Conservation (phyloP, 2,113 vertebrate genomes). For the Casuarius casuarius region DNA sequence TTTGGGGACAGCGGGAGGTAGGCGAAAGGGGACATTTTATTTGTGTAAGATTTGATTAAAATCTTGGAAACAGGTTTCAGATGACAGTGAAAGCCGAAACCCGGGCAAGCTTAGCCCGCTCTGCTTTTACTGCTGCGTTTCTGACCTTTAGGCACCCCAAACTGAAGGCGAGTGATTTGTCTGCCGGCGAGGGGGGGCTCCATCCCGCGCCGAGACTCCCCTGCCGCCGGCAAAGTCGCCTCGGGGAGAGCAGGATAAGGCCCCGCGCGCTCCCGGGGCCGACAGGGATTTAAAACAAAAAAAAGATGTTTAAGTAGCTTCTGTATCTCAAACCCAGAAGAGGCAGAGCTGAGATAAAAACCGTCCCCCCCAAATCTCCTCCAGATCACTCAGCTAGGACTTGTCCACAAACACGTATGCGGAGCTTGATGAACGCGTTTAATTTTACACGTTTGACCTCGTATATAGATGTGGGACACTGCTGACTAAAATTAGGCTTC, state of each 20-base stretch:
- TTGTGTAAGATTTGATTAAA: conserved; percentile 24
- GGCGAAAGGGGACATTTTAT: neutral
- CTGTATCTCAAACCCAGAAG: neutral
- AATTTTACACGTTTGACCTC: neutral
- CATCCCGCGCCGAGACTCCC: neutral
- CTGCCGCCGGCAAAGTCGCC: neutral
- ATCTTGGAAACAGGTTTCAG: conserved; percentile 35
- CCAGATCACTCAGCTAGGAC: neutral
- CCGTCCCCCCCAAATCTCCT: fast-evolving
- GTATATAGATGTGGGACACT: neutral
- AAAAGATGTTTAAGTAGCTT: neutral
- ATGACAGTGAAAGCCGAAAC: conserved; percentile 42
- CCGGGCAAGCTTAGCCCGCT: fast-evolving
- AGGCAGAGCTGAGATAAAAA: neutral
- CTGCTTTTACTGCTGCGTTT: neutral
- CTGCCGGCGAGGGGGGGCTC: neutral
- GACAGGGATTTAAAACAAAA: too few relatives aligned
- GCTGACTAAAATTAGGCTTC: neutral
- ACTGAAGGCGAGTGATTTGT: neutral
- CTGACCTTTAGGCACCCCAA: neutral
- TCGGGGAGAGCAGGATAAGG: neutral
- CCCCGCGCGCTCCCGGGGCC: fast-evolving
- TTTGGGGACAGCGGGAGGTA: neutral
- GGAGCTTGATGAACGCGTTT: neutral
- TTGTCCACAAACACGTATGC: neutral